phyloP scores from a whole-genome alignment of 1,140 invertebrate genomes.

The Platyura marginata region DNA sequence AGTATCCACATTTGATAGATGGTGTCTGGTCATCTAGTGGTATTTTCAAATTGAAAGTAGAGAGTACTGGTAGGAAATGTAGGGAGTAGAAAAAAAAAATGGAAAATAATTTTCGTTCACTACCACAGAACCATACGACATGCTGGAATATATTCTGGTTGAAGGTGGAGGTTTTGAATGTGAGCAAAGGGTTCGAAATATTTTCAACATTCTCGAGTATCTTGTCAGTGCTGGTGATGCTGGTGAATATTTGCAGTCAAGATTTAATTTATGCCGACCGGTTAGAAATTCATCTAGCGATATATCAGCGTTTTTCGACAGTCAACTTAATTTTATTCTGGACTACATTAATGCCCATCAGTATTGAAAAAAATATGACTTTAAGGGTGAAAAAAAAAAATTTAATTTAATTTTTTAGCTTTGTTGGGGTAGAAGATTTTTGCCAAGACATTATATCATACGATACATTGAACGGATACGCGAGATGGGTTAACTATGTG shows the following conservation, averaged over 20 bases:
- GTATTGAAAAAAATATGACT: background rate
- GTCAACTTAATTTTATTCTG: background rate
- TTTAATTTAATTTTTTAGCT: background rate
- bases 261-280: background rate
- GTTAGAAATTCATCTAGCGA: background rate
- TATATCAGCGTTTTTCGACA: background rate
- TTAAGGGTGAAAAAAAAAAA: background rate
- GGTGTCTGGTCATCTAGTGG: background rate
- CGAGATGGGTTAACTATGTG: background rate
- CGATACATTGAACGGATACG: background rate
- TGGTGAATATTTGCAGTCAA: background rate
- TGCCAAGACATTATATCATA: background rate
- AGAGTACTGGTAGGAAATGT: no score
- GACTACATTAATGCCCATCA: background rate
- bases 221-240: background rate
- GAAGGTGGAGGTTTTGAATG: background rate
- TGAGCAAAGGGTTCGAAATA: background rate
- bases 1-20: background rate
- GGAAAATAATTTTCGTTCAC: background rate
- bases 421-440: background rate
- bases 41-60: background rate
- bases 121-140: background rate
- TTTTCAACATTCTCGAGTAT: background rate
- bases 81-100: no score
- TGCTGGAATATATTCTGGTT: background rate